phyloP scores from a whole-genome alignment of 2,113 vertebrate genomes.

The Uropsilus gracilis region DNA sequence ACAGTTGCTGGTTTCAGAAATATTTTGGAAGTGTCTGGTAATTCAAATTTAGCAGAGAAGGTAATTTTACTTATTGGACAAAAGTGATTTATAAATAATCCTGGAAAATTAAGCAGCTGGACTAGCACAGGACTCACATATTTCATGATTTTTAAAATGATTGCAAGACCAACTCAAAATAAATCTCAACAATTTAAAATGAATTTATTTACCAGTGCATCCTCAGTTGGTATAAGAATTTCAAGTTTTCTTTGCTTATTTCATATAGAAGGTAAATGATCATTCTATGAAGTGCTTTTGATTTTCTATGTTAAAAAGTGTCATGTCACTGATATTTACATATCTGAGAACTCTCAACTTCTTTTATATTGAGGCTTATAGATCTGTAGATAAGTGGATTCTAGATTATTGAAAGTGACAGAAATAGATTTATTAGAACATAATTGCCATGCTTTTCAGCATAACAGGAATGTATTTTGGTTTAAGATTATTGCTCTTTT shows the following conservation, averaged over 20 bases:
- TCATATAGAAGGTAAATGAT: background rate
- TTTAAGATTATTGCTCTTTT: background rate
- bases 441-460: background rate
- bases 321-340: background rate
- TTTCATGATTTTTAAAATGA: constrained; percentile 59
- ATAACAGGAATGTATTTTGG: background rate
- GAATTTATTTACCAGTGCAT: constrained; percentile 5
- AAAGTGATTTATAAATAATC: constrained; percentile 78
- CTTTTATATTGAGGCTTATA: background rate
- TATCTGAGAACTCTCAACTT: background rate
- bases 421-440: background rate
- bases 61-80: constrained; percentile 76
- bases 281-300: constrained; percentile 7
- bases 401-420: background rate
- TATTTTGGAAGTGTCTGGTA: constrained; percentile 73
- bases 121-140: constrained; percentile 47
- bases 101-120: constrained; percentile 70
- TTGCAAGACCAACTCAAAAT: constrained; percentile 50
- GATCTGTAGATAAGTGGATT: background rate
- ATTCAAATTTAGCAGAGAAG: constrained; percentile 74
- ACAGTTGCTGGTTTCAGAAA: constrained; percentile 72
- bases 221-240: background rate
- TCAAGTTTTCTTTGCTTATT: background rate
- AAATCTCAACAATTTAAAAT: constrained; percentile 48
- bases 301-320: background rate